phyloP scores from a whole-genome alignment of 2,888 invertebrate genomes.

The Erannis defoliaria region DNA sequence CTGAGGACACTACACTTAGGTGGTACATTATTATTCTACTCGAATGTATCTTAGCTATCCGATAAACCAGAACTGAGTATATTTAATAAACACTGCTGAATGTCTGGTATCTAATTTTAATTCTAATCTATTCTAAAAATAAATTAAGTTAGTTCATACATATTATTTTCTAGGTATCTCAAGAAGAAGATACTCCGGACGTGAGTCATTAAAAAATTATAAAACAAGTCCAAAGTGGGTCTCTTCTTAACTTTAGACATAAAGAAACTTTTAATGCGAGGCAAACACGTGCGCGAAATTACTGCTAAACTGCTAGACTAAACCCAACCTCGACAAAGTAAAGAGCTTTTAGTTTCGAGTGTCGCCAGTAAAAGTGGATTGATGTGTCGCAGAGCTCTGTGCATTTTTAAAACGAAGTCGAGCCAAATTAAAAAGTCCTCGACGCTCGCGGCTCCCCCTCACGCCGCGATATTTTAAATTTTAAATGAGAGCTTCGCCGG shows the following conservation, averaged over 20 bases:
- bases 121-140: no score
- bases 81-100: no score
- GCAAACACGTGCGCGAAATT: conserved; percentile 39
- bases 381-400: conserved; percentile 81
- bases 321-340: conserved; percentile 52
- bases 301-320: conserved; percentile 36
- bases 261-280: conserved; percentile 36
- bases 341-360: conserved; percentile 62
- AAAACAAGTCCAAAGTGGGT: conserved; percentile 21
- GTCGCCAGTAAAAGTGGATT: conserved; percentile 81
- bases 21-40: no score
- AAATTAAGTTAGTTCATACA: no score
- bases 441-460: conserved; percentile 72
- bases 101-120: no score
- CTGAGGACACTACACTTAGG: no score
- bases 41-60: no score
- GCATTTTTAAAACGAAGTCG: conserved; percentile 82
- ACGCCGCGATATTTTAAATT: conserved; percentile 83
- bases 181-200: background rate
- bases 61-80: no score
- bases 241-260: conserved; percentile 22
- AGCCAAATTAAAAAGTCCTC: conserved; percentile 85
- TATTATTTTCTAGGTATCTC: no score
- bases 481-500: conserved; percentile 83
- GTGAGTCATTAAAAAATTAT: conserved; percentile 23